A percentile compares a stretch with the other conserved stretches of the same genome.
phyloP scores from a whole-genome alignment of 2,113 vertebrate species.

The Calypte anna region DNA sequence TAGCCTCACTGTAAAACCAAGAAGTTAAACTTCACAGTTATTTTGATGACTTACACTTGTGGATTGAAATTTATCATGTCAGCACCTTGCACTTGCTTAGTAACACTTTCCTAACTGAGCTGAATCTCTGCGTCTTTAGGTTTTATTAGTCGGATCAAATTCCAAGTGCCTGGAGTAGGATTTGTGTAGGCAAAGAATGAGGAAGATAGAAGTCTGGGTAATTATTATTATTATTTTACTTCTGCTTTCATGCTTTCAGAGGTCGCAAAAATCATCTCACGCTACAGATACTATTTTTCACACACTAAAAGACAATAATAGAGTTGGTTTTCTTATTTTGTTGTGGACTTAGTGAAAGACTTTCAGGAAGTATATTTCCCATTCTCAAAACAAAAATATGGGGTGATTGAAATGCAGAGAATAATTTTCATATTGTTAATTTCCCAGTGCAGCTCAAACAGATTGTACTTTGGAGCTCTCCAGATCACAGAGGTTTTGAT shows the following conservation, averaged over 20 bases:
- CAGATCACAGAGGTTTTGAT: slow-evolving; percentile 39
- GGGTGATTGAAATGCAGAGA: not conserved
- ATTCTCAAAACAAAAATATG: slow-evolving; percentile 42
- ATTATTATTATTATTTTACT: slow-evolving; percentile 51
- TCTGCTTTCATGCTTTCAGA: slow-evolving; percentile 21
- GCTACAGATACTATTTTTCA: slow-evolving; percentile 47
- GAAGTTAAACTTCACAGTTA: not conserved
- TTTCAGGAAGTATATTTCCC: slow-evolving; percentile 60
- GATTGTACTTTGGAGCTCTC: not conserved
- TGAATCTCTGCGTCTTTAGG: not conserved
- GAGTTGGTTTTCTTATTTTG: not conserved
- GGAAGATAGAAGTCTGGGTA: not conserved
- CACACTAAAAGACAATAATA: not conserved
- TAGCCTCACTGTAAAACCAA: not conserved
- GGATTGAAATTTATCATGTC: not conserved
- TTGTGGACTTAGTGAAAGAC: not conserved
- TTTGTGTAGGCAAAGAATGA: not conserved
- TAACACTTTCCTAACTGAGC: not conserved
- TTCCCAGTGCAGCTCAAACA: slow-evolving; percentile 28
- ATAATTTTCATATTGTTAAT: slow-evolving; percentile 55
- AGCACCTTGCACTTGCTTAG: not conserved
- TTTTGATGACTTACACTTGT: not conserved
- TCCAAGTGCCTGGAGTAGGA: not conserved
- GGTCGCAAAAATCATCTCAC: slow-evolving; percentile 30
- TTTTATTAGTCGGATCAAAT: slow-evolving; percentile 23